These are phyloP conservation scores for Diphyllodes magnificus DNA, from an alignment of 2,113 vertebrate genomes.

Conservation along the genomic window DNA sequence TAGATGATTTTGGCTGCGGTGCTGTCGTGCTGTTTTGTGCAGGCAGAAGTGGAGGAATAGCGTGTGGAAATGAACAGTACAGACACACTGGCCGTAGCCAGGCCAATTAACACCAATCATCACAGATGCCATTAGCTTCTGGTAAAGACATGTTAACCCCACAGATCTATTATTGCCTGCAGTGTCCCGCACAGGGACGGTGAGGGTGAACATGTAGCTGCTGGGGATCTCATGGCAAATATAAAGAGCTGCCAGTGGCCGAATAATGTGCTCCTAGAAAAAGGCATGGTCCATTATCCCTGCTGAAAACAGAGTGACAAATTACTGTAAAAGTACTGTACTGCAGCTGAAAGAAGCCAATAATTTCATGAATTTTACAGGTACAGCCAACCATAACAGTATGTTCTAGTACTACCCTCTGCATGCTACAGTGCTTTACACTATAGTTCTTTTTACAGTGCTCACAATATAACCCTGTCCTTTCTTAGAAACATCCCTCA, in stretches of 20 bases:
- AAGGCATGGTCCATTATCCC: constrained; percentile 63
- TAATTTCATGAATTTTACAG: constrained; percentile 68
- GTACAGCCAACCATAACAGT: constrained; percentile 66
- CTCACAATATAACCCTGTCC: constrained; percentile 46
- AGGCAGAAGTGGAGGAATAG: background rate
- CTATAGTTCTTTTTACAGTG: constrained; percentile 37
- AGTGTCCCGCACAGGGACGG: background rate
- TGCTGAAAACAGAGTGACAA: constrained; percentile 67
- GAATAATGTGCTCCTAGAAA: constrained; percentile 61
- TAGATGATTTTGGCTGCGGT: background rate
- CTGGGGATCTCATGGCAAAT: constrained; percentile 31
- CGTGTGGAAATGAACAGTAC: background rate
- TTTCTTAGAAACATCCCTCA: constrained; percentile 44
- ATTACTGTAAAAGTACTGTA: constrained; percentile 63
- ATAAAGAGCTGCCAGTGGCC: constrained; percentile 58
- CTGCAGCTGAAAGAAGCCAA: constrained; percentile 61
- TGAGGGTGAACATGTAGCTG: background rate
- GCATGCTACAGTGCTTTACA: constrained; percentile 59
- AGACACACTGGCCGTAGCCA: background rate
- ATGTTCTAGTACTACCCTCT: constrained; percentile 60
- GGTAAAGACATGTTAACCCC: background rate
- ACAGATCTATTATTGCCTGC: background rate
- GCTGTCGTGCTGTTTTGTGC: background rate
- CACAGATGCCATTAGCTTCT: background rate
- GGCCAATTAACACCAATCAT: constrained; percentile 11